Conservation (phyloP, 2,113 vertebrate species). For the Lynx canadensis region DNA sequence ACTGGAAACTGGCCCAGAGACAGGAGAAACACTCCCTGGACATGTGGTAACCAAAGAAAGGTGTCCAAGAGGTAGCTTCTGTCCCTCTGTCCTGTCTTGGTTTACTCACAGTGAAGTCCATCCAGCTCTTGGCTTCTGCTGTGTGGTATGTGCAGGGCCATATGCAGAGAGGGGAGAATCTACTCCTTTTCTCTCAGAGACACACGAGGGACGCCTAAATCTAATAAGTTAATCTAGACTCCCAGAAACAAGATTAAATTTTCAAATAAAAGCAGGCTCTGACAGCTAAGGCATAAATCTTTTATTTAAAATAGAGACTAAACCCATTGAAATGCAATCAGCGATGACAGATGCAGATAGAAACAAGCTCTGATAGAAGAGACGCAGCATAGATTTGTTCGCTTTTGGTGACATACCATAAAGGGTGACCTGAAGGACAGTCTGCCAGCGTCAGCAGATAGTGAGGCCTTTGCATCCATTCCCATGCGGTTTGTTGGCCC, state of each 20-base stretch:
- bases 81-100: conserved; percentile 25
- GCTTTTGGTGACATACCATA: conserved; percentile 73
- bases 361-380: conserved; percentile 79
- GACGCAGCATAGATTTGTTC: conserved; percentile 71
- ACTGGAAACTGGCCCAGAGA: background rate
- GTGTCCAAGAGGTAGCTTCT: conserved; percentile 35
- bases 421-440: conserved; percentile 83
- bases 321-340: conserved; percentile 85
- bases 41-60: conserved; percentile 51
- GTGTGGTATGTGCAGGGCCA: background rate
- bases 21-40: background rate
- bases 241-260: conserved; percentile 88
- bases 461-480: conserved; percentile 73
- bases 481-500: conserved; percentile 67
- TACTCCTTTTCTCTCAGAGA: conserved; percentile 72
- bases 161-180: conserved; percentile 56
- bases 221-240: conserved; percentile 87
- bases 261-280: conserved; percentile 86
- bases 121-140: conserved; percentile 31
- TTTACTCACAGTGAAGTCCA: background rate
- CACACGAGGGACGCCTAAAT: conserved; percentile 82
- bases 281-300: conserved; percentile 88
- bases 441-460: conserved; percentile 73
- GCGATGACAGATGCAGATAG: conserved; percentile 84
- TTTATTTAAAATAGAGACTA: conserved; percentile 88